phyloP scores from a whole-genome alignment of 2,797 vertebrate genomes.

The Falco concolor region DNA sequence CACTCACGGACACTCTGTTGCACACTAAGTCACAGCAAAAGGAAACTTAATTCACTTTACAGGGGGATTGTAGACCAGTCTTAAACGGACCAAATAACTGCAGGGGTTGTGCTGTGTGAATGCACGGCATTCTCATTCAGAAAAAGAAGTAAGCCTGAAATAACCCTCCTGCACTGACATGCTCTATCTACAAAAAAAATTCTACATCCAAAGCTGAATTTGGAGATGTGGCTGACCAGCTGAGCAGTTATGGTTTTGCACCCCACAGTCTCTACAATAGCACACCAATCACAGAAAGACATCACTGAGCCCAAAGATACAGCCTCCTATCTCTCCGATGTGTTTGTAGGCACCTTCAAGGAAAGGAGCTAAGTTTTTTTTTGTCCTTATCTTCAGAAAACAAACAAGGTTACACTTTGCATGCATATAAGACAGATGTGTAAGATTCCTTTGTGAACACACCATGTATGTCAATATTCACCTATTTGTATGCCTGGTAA shows the following conservation, averaged over 20 bases:
- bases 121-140: not conserved
- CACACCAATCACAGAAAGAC: not conserved
- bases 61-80: not conserved
- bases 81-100: not conserved
- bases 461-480: not conserved
- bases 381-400: not conserved
- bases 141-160: not conserved
- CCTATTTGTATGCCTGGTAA: not conserved
- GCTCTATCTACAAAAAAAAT: not conserved
- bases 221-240: not conserved
- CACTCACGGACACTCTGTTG: not conserved
- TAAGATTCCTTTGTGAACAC: not conserved
- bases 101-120: not conserved
- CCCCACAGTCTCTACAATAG: not conserved
- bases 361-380: not conserved
- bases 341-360: not conserved
- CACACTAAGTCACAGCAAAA: not conserved
- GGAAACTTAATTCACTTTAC: not conserved
- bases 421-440: not conserved
- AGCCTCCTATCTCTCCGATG: not conserved
- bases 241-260: not conserved
- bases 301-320: not conserved
- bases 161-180: not conserved
- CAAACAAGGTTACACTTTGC: not conserved
- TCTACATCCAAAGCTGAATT: not conserved